Base-by-base conservation (phyloP, 2,113 vertebrate species). In the Andinoacara biseriatus region DNA sequence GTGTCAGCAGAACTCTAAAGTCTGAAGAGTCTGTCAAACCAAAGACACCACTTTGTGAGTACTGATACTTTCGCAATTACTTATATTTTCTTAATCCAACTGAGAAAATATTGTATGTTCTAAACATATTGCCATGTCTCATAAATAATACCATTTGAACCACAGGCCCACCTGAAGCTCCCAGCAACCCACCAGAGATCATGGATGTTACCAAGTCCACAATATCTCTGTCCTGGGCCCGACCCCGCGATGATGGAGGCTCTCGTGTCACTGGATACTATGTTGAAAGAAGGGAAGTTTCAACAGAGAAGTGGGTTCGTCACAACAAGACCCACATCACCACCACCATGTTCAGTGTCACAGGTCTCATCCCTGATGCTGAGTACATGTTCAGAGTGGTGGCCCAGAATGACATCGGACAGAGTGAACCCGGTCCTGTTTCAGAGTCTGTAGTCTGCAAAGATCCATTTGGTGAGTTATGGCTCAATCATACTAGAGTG, bases 251-350 rank as follows among this genome's bases (percentile, higher is more conserved):
- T 75, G 98, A 99, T 49, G 98, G 98, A 58, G 98, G 98, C 62
- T 98, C 98, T 87, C 96, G 98, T 61, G 96, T 99, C 76, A 99
- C 97, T 46, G 98, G 98, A 74, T 99, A 99, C 90, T 99, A 96
- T 58, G 97, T 99, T 91, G 98, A 99, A 84, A 97, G 98, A 85
- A 97, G 96, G 90, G 98, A 99, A 87, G 94, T 96, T 75, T 98
- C 97, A 26, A 99, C 97, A 46, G 98, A 99, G 86, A 99, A 99
- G 87, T 99, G 98, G 98, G 97, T 99, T 63, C 96, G 98, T 67
- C 98, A 99, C 93, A 96, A 96, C 90, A 99, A 98, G 93, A 99
- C 98, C 72, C 98, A 99, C 85, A 98, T 99, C 90, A 99, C 98
- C 24, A 99, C 98, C 69, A 99, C 98, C 33, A 99, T 99, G 98